phyloP scores from a whole-genome alignment of 2,797 vertebrate species.

The Discoglossus pictus region DNA sequence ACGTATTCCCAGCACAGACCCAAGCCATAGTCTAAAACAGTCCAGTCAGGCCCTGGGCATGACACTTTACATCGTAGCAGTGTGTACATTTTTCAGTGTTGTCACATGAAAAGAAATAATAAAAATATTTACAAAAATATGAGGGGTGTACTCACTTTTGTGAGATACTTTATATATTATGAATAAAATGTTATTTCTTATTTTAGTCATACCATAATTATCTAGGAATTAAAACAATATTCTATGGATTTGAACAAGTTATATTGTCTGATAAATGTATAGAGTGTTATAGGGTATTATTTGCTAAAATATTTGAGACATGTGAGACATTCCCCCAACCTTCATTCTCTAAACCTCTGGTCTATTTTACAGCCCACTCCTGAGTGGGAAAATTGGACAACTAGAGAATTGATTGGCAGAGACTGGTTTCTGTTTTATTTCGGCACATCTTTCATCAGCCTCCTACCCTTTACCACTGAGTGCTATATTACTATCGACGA shows the following conservation, averaged over 20 bases:
- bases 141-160: too few species aligned
- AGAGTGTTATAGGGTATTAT: slow-evolving; percentile 71
- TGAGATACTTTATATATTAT: too few species aligned
- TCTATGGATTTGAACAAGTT: slow-evolving; percentile 67
- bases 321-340: slow-evolving; percentile 65
- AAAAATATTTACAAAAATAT: too few species aligned
- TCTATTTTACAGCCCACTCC: slow-evolving; percentile 85
- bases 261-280: slow-evolving; percentile 60
- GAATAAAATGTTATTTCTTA: too few species aligned
- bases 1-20: too few species aligned
- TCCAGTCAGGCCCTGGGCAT: too few species aligned
- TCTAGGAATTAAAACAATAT: slow-evolving; percentile 47
- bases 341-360: slow-evolving; percentile 73
- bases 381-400: slow-evolving; percentile 82
- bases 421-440: slow-evolving; percentile 85
- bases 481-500: slow-evolving; percentile 68
- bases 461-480: slow-evolving; percentile 70
- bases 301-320: slow-evolving; percentile 65
- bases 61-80: too few species aligned
- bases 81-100: too few species aligned
- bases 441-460: slow-evolving; percentile 70
- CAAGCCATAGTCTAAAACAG: too few species aligned
- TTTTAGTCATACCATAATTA: not conserved
- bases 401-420: slow-evolving; percentile 84
- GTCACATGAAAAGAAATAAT: too few species aligned